Conservation (phyloP, 2,113 vertebrate genomes). For the Tympanuchus pallidicinctus region DNA sequence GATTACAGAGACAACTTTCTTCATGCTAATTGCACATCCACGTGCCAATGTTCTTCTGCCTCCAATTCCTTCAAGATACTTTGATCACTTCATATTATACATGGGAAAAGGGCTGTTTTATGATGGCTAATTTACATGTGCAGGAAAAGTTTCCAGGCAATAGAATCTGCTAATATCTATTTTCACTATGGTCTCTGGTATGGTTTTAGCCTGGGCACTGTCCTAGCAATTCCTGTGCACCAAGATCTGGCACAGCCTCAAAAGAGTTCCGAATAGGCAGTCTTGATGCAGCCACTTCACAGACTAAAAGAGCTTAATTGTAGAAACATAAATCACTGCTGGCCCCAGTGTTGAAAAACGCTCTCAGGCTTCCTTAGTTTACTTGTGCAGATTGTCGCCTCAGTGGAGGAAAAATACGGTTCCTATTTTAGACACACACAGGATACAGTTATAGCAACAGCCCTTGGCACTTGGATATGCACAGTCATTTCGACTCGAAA, state of each 20-base stretch:
- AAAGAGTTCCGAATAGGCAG: neutral
- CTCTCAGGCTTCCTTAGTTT: neutral
- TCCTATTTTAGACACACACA: neutral
- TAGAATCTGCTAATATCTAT: neutral
- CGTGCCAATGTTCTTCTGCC: neutral
- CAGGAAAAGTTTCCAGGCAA: neutral
- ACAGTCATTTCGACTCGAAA: neutral
- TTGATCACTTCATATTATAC: slow-evolving; percentile 19
- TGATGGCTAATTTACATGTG: neutral
- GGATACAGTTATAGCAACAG: neutral
- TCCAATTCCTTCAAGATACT: neutral
- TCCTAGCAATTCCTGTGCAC: neutral
- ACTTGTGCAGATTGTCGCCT: neutral
- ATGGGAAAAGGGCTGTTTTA: neutral
- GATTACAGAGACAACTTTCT: slow-evolving; percentile 24
- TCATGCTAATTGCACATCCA: slow-evolving; percentile 9
- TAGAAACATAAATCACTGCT: neutral
- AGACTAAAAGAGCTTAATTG: neutral
- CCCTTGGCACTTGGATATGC: neutral
- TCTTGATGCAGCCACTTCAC: neutral
- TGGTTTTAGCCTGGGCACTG: neutral
- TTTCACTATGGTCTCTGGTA: neutral
- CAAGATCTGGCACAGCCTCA: neutral
- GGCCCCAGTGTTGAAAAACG: neutral
- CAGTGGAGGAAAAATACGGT: neutral